A percentile compares a stretch with the other conserved stretches of the same genome.
Conservation (phyloP, 2,888 invertebrate genomes). For the Plagodis pulveraria region DNA sequence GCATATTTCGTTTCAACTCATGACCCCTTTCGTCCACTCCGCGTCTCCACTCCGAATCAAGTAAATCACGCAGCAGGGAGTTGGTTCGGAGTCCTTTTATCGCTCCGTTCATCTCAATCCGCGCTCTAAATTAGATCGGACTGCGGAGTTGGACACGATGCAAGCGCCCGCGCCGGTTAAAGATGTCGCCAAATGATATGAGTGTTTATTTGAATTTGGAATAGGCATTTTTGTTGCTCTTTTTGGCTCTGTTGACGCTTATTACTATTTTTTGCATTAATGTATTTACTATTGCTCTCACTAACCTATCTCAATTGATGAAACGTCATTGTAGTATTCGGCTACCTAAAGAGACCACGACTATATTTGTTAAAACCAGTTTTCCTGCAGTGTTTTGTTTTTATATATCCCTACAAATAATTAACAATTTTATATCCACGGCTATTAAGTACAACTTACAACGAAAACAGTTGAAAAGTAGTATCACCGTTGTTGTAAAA, state of each 20-base stretch:
- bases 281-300: no score
- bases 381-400: no score
- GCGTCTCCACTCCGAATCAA: constrained; percentile 31
- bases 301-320: no score
- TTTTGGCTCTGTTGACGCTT: constrained; percentile 5
- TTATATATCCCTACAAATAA: no score
- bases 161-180: constrained; percentile 3
- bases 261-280: no score
- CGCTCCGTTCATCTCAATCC: constrained; percentile 50
- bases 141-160: constrained; percentile 7
- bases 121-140: constrained; percentile 63
- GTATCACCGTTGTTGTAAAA: no score
- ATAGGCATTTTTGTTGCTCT: neutral
- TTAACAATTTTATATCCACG: no score
- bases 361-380: no score
- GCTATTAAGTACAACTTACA: no score
- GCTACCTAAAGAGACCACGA: no score
- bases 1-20: constrained; percentile 11
- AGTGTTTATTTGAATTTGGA: constrained; percentile 15
- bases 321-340: no score
- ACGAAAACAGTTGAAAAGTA: no score
- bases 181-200: constrained; percentile 20
- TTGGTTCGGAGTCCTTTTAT: constrained; percentile 43
- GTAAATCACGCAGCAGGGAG: constrained; percentile 62
- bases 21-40: constrained; percentile 21